These are phyloP conservation scores for Drosophila birchii DNA, from an alignment of 2,888 invertebrate species.

Conservation along the genomic window DNA sequence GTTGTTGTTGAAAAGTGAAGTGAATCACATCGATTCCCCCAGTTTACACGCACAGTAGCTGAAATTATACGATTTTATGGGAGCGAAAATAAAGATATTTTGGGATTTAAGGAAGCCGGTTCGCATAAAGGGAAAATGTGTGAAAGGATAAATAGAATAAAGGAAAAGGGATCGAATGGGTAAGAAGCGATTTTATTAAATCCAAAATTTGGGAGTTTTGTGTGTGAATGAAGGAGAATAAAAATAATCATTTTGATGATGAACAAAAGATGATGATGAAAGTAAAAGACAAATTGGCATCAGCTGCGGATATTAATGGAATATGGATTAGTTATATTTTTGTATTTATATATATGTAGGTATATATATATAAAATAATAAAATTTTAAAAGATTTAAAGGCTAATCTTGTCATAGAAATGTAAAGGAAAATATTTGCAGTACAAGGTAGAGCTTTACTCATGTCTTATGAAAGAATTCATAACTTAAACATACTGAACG, in stretches of 20 bases:
- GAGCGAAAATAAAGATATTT: conserved; percentile 1
- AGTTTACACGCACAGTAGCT: conserved; percentile 38
- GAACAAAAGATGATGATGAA: neutral
- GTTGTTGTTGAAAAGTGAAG: conserved; percentile 70
- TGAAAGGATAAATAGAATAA: neutral
- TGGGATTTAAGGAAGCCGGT: conserved; percentile 13
- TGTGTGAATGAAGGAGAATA: too few relatives aligned
- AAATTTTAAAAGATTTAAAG: neutral
- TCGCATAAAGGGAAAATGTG: neutral
- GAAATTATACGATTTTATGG: conserved; percentile 6
- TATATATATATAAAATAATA: neutral
- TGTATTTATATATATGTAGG: neutral
- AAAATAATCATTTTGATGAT: neutral
- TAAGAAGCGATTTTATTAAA: neutral
- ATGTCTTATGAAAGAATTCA: neutral
- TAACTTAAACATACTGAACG: neutral
- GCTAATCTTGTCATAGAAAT: neutral
- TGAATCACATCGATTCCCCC: conserved; percentile 69
- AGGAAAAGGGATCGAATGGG: neutral
- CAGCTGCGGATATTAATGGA: neutral
- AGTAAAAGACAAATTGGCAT: neutral
- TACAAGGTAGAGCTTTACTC: neutral
- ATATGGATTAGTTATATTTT: neutral
- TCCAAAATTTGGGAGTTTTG: neutral
- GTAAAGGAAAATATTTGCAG: neutral